A percentile compares a stretch with the other conserved stretches of the same genome.
Conservation (phyloP, 2,797 vertebrate species). For the Eremophila alpestris region DNA sequence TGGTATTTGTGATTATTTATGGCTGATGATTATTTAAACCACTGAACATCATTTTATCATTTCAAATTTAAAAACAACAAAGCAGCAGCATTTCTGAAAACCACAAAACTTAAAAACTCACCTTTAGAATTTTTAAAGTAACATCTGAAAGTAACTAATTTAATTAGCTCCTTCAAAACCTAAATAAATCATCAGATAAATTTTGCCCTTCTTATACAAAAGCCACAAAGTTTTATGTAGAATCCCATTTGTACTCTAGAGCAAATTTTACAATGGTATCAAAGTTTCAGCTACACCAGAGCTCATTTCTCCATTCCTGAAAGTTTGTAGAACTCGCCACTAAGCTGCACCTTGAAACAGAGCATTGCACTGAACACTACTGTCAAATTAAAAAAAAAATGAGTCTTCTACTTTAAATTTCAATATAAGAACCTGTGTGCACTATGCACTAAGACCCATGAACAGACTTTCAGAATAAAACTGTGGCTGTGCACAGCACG, state of each 20-base stretch:
- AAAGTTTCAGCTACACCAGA: conserved; percentile 24
- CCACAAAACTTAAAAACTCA: conserved; percentile 1
- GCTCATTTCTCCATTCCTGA: neutral
- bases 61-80: neutral
- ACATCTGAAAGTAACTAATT: neutral
- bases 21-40: neutral
- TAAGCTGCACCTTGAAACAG: conserved; percentile 7
- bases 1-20: neutral
- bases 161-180: neutral
- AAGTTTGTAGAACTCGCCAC: neutral
- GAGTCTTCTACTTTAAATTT: conserved; percentile 12
- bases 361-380: neutral
- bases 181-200: neutral
- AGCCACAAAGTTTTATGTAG: neutral
- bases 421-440: neutral
- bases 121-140: conserved; percentile 2
- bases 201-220: neutral
- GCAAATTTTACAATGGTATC: conserved; percentile 20
- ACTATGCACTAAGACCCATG: neutral
- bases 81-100: neutral
- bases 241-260: neutral
- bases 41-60: neutral
- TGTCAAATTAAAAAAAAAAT: neutral
- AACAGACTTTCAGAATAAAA: conserved; percentile 6
- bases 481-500: neutral